Evolutionary conservation across 2,888 invertebrate species (phyloP), one percentile per base, ranked within the genome.

Genomic region (Lepeophtheirus nordmannii): DNA sequence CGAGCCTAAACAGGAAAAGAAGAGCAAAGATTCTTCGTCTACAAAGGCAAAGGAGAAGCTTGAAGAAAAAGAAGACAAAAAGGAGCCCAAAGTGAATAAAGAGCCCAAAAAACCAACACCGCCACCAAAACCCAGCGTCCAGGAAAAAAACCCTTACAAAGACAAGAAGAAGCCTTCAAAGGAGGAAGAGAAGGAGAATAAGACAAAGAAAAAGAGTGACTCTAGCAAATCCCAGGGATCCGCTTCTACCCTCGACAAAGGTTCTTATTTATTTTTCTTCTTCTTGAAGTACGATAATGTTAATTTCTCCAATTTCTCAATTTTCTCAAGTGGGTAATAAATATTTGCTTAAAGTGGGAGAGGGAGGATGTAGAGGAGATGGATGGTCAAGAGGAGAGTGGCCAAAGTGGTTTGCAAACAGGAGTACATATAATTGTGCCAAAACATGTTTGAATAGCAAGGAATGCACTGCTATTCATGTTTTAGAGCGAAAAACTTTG

Each of bases 141-240:
- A 14, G 14, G 8, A 72, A 38, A 73, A 74, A 69, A 76, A 78
- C 70, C 71, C 74, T 71, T 74, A 78, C 74, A 75, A 70, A 69
- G 78, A 76, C 68, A 72, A 69, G 70, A 68, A 69, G 62, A 76
- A 78, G 68, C 76, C 75, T 40, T 72, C 73, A 37, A 73, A 74
- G 72, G 72, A 69, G 72, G 73, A 68, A 65, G 72, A 71, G 58
- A 71, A 71, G 65, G 72, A 72, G 65, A 72, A 77, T 67, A 70
- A 71, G 69, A 68, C 69, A 37, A 69, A 68, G 65, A 73, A 70
- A 69, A 64, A n/a, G n/a, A n/a, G n/a, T n/a, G n/a, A n/a, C n/a
- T n/a, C n/a, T n/a, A n/a, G n/a, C n/a, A n/a, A 61, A 30, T 30
- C 30, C 7, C 2, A 30, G 30, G 30, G 30, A 30, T 30, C 30